Conservation (phyloP, 2,113 vertebrate species). For the Lepus timidus region DNA sequence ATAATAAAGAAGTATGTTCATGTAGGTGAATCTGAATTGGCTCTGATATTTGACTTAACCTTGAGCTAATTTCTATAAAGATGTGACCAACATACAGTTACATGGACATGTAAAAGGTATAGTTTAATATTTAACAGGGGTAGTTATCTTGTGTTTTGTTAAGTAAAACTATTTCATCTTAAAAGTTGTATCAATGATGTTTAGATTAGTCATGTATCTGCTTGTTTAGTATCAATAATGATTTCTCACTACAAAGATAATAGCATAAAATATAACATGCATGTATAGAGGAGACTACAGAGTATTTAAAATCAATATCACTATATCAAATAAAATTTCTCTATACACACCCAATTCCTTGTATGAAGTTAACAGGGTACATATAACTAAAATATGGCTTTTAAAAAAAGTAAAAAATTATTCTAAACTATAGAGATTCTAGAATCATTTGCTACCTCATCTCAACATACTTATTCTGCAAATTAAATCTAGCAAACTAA, state of each 20-base stretch:
- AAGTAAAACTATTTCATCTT: too few species aligned
- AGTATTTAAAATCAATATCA: background rate
- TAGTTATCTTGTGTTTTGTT: background rate
- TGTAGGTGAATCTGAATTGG: background rate
- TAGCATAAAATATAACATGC: background rate
- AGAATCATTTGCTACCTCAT: background rate
- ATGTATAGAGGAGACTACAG: background rate
- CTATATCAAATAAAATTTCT: background rate
- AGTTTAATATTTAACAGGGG: background rate
- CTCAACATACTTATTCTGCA: background rate
- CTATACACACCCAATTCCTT: background rate
- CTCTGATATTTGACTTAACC: background rate
- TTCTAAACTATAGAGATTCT: background rate
- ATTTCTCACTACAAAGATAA: slow-evolving; percentile 12
- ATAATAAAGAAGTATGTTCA: background rate
- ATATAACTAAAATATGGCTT: background rate
- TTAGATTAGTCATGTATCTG: background rate
- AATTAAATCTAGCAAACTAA: background rate
- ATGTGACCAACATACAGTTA: background rate
- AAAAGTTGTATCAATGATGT: background rate
- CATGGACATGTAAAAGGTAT: background rate
- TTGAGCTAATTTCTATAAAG: background rate
- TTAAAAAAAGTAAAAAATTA: background rate
- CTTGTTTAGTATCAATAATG: background rate
- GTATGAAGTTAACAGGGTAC: background rate